Evolutionary conservation across 1,140 invertebrate species (phyloP).

Genomic region (Heliconius hewitsoni): DNA sequence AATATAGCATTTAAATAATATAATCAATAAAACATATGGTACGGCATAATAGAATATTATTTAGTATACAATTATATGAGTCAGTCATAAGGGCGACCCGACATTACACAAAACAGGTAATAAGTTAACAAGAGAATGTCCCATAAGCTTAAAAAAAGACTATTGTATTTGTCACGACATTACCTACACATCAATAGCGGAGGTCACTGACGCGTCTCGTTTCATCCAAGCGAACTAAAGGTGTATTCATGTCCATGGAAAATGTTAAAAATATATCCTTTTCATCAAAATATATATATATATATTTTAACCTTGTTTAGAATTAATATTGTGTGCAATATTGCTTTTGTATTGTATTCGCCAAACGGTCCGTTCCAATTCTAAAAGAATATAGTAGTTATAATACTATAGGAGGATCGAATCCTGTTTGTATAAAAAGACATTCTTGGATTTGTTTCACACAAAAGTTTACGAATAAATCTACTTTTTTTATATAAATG

Average conservation of each 20-base stretch:
- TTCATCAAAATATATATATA: constrained; percentile 7
- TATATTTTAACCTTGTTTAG: background rate
- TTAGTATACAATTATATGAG: too few relatives aligned
- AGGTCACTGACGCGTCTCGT: constrained; percentile 26
- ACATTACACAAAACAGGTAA: constrained; percentile 6
- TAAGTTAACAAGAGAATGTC: constrained; percentile 22
- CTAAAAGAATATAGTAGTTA: background rate
- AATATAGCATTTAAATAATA: too few relatives aligned
- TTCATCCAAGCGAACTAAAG: constrained; percentile 17
- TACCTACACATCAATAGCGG: constrained; percentile 24
- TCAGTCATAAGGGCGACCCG: too few relatives aligned
- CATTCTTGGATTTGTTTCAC: too few relatives aligned
- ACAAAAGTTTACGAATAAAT: too few relatives aligned
- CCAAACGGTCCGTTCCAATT: background rate
- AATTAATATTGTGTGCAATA: background rate
- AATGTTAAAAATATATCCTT: constrained; percentile 14
- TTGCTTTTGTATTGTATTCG: constrained; percentile 1
- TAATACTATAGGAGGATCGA: background rate
- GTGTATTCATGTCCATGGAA: constrained; percentile 5
- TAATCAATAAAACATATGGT: too few relatives aligned
- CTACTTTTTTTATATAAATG: too few relatives aligned
- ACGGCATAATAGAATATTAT: too few relatives aligned
- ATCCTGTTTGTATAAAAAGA: background rate
- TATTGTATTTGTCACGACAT: constrained; percentile 28
- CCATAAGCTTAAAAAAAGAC: constrained; percentile 20